A percentile compares a stretch with the other conserved stretches of the same genome.
Conservation (phyloP, 2,113 vertebrate species). For the Nothocercus nigrocapillus region DNA sequence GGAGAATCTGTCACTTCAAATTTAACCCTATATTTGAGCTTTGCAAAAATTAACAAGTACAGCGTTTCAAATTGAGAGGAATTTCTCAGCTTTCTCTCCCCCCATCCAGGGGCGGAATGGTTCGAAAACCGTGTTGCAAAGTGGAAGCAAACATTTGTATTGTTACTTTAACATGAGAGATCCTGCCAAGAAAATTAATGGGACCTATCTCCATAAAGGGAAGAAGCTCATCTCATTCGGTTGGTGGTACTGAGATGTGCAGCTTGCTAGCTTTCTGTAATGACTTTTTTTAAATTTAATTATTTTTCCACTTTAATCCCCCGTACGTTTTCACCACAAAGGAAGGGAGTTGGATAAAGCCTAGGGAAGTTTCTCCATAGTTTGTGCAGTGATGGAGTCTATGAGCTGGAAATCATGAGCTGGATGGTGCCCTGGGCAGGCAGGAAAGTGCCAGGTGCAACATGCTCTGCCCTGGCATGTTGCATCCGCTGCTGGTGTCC, state of each 20-base stretch:
- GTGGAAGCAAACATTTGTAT: conserved; percentile 16
- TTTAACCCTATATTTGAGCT: conserved; percentile 41
- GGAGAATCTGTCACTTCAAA: conserved; percentile 26
- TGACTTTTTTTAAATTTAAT: neutral
- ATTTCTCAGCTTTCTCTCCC: neutral
- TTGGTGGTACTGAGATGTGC: neutral
- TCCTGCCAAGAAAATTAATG: conserved; percentile 53
- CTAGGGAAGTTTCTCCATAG: neutral
- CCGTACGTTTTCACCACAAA: neutral
- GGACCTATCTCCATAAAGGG: conserved; percentile 12
- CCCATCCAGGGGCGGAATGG: no score
- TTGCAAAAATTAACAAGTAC: conserved; percentile 4
- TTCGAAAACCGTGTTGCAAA: neutral
- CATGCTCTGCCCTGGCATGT: neutral
- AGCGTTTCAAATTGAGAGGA: conserved; percentile 1
- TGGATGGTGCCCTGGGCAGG: neutral
- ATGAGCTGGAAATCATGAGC: neutral
- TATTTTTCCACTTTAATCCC: conserved; percentile 4
- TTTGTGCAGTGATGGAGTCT: neutral
- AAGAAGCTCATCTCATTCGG: conserved; percentile 29
- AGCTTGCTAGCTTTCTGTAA: neutral
- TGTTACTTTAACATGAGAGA: conserved; percentile 11
- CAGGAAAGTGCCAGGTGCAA: neutral
- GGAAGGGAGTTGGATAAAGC: conserved; percentile 1
- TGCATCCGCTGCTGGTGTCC: neutral